These are phyloP conservation scores for Patiria miniata DNA, from an alignment of 35 echinoderm and acorn worm species.

Conservation along the genomic window DNA sequence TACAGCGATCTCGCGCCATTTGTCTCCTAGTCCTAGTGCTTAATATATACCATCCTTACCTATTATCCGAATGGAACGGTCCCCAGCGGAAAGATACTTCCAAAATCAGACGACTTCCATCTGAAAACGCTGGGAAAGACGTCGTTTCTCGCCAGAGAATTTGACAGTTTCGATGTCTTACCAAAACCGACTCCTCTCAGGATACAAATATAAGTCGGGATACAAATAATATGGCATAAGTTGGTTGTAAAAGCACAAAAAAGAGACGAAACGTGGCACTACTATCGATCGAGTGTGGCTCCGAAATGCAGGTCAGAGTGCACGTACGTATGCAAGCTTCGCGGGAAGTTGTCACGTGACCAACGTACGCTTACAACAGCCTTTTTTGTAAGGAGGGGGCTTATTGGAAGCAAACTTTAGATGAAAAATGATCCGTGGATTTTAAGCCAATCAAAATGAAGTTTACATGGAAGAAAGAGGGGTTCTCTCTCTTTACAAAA, in stretches of 20 bases:
- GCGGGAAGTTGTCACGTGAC: not conserved
- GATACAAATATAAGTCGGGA: not conserved
- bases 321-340: no score
- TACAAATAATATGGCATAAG: not conserved
- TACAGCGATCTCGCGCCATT: not conserved
- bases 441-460: not conserved
- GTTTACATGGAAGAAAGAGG: conserved; percentile 1
- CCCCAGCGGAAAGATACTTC: no score
- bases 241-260: conserved; percentile 5
- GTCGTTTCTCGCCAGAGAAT: not conserved
- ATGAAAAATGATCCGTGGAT: not conserved
- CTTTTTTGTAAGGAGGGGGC: not conserved
- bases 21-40: no score
- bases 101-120: not conserved
- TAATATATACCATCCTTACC: no score
- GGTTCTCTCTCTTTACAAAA: not conserved
- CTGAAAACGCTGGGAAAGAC: not conserved
- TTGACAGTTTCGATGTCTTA: not conserved
- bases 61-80: no score
- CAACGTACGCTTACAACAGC: not conserved
- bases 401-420: not conserved
- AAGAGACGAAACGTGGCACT: not conserved
- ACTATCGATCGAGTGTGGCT: not conserved
- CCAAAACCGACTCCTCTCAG: no score
- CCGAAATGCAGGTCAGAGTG: not conserved